These are phyloP conservation scores for Malthinus seriepunctatus DNA, from an alignment of 2,888 invertebrate genomes.

Conservation along the genomic window DNA sequence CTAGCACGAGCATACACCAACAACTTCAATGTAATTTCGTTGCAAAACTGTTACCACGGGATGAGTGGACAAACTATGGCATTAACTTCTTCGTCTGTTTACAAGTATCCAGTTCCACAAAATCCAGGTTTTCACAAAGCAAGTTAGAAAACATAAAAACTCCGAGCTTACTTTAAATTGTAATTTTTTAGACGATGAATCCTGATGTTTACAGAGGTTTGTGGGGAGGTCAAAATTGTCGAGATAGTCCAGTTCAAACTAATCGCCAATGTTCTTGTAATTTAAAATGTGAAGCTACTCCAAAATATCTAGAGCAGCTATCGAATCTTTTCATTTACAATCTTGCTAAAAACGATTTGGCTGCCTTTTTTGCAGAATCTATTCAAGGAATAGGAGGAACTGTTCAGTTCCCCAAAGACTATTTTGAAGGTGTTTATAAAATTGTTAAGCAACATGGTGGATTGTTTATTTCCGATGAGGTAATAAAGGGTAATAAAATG, in stretches of 20 bases:
- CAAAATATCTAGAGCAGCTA: slow-evolving; percentile 82
- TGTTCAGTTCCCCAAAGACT: slow-evolving; percentile 90
- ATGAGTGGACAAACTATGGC: slow-evolving; percentile 85
- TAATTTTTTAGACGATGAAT: slow-evolving; percentile 71
- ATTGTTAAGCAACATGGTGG: slow-evolving; percentile 82
- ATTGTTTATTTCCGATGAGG: slow-evolving; percentile 90
- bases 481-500: too few species aligned
- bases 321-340: slow-evolving; percentile 78
- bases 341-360: slow-evolving; percentile 76
- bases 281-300: slow-evolving; percentile 70
- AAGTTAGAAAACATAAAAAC: slow-evolving; percentile 42
- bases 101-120: slow-evolving; percentile 76
- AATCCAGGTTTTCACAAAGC: slow-evolving; percentile 78
- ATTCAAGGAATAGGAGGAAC: slow-evolving; percentile 96
- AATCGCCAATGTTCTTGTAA: slow-evolving; percentile 69
- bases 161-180: not conserved
- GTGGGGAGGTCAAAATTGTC: slow-evolving; percentile 87
- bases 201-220: slow-evolving; percentile 90
- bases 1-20: slow-evolving; percentile 86
- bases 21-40: slow-evolving; percentile 80
- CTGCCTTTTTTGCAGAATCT: slow-evolving; percentile 91
- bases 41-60: slow-evolving; percentile 92
- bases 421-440: slow-evolving; percentile 78
- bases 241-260: slow-evolving; percentile 84
- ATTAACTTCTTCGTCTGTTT: slow-evolving; percentile 73